A percentile compares a stretch with the other conserved stretches of the same genome.
Evolutionary conservation across 2,113 vertebrate species (phyloP).

Genomic region (Australoheros scitulus): DNA sequence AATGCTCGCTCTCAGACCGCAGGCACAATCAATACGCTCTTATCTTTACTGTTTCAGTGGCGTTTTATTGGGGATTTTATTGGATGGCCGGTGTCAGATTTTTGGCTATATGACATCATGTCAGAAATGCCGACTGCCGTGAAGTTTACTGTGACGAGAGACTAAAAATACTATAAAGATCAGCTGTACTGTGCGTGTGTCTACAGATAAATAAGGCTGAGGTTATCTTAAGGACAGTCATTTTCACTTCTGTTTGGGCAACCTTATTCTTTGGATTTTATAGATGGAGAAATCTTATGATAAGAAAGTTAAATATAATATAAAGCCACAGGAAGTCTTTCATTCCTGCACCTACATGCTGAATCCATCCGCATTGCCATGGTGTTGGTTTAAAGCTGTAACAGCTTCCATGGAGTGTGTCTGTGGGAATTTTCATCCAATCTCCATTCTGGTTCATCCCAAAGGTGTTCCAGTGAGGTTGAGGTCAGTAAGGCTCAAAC

Average conservation of each 20-base stretch:
- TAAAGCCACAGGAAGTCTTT: neutral
- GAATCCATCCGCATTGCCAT: neutral
- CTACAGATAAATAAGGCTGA: neutral
- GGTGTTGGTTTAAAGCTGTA: neutral
- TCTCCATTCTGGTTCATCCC: neutral
- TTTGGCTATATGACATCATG: neutral
- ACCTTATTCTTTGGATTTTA: neutral
- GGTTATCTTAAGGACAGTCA: neutral
- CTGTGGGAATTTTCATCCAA: neutral
- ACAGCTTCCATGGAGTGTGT: neutral
- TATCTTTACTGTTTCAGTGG: slow-evolving; percentile 17
- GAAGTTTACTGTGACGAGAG: neutral
- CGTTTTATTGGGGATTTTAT: slow-evolving; percentile 22
- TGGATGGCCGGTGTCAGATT: neutral
- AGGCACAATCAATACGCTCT: slow-evolving; percentile 30
- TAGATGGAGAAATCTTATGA: neutral
- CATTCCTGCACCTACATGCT: neutral
- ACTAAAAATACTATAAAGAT: slow-evolving; percentile 13
- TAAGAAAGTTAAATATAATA: neutral
- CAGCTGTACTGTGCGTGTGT: neutral
- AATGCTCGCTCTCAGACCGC: slow-evolving; percentile 44
- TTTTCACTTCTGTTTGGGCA: neutral
- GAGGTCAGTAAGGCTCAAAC: neutral
- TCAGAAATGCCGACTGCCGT: neutral
- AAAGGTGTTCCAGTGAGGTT: neutral